phyloP scores from a whole-genome alignment of 2,113 vertebrate genomes.

The Gnathonemus longibarbis region DNA sequence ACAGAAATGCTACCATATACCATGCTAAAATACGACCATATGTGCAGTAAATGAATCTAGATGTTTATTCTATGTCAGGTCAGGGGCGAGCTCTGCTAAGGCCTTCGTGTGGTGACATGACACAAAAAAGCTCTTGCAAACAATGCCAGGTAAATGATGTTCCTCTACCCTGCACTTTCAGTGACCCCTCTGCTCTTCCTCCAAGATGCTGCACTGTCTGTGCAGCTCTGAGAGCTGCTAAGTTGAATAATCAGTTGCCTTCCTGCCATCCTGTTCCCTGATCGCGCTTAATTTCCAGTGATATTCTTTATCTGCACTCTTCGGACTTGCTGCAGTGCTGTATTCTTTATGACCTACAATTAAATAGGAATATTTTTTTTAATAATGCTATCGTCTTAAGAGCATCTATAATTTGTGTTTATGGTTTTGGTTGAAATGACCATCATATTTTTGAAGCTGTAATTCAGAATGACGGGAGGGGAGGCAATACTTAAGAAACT shows the following conservation, averaged over 20 bases:
- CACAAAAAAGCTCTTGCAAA: background rate
- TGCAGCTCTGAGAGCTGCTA: background rate
- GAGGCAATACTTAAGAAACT: background rate
- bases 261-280: background rate
- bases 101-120: background rate
- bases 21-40: background rate
- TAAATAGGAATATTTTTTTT: background rate
- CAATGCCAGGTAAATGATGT: background rate
- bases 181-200: background rate
- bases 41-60: background rate
- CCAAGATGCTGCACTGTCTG: background rate
- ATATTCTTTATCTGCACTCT: background rate
- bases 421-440: background rate
- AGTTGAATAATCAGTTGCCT: background rate
- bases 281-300: background rate
- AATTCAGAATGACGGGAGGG: background rate
- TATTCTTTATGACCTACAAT: background rate
- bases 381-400: background rate
- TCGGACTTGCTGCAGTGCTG: background rate
- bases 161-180: background rate
- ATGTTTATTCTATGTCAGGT: background rate
- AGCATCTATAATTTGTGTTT: background rate
- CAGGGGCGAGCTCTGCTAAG: background rate
- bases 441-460: background rate
- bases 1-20: background rate